Base-by-base conservation (phyloP, 1,140 invertebrate genomes). In the Marisa cornuarietis region DNA sequence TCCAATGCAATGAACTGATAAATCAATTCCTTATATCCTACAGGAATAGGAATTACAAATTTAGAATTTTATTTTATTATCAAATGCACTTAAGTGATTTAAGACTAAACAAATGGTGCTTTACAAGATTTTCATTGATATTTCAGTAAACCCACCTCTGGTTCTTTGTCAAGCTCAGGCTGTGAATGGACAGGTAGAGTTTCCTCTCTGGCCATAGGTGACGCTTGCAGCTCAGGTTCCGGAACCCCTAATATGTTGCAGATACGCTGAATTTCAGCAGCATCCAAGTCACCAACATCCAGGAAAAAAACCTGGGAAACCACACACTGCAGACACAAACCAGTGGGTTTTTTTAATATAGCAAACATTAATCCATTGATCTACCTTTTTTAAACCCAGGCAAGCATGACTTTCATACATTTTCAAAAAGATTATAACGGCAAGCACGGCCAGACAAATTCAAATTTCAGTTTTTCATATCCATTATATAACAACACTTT, bases 191-290 rank as follows among this genome's bases (percentile, higher is more conserved):
- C 54, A 58, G 54, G 54, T 8, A 58, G 54, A 18, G 11, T 58
- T 58, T 18, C 54, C 16, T 9, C 54, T 58, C 16, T 58, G 16
- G 54, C 54, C 65, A 24, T n/a, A n/a, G 65, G 65, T 13, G 22
- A n/a, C 26, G 65, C 65, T 13, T 14, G n/a, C 26, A 31, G 10
- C 22, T 68, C 26, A 13, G 65, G 65, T 22, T 24, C 65, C 13
- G 65, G 65, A 16, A 68, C 65, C 22, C 65, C 65, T 22, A 68
- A 22, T 11, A 68, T 68, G 5, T n/a, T n/a, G 65, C 65, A 68
- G n/a, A 68, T 31, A n/a, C 65, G 65, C 65, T 68, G 65, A n/a
- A 24, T n/a, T 31, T 68, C 65, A 68, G 65, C 65, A 68, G 65
- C n/a, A n/a, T 68, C 65, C 65, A 68, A 31, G n/a, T 31, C 65